Conservation (phyloP, 2,113 vertebrate genomes). For the Notothenia coriiceps region DNA sequence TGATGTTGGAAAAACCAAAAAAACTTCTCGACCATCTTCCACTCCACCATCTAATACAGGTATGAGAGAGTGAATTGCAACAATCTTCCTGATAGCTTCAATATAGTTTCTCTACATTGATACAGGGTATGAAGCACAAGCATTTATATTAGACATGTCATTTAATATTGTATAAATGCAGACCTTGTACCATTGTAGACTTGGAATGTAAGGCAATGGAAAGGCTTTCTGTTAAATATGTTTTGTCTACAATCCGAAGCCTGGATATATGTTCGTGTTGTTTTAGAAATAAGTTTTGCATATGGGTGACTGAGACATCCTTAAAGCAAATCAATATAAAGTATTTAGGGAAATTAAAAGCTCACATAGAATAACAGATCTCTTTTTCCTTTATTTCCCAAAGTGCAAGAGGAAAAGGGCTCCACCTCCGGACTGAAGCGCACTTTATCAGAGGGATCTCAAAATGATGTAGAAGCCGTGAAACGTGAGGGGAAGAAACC, state of each 20-base stretch:
- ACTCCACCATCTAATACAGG: constrained; percentile 76
- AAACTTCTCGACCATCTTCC: constrained; percentile 70
- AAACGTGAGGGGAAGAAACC: constrained; percentile 81
- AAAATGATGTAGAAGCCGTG: constrained; percentile 54
- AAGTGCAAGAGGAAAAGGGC: constrained; percentile 63
- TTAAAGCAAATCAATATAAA: background rate
- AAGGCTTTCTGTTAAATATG: background rate
- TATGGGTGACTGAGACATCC: background rate
- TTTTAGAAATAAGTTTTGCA: background rate
- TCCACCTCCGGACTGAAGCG: constrained; percentile 79
- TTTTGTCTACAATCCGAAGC: background rate
- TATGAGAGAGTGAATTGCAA: constrained; percentile 37
- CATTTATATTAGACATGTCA: background rate
- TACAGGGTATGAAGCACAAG: background rate
- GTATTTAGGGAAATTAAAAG: background rate
- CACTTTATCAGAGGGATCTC: constrained; percentile 74
- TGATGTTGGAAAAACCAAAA: constrained; percentile 30
- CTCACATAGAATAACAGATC: background rate
- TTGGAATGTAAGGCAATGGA: background rate
- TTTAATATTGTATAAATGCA: background rate
- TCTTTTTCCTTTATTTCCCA: background rate
- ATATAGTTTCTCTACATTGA: background rate
- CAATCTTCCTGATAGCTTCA: background rate
- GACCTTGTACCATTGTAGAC: background rate
- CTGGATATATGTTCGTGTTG: background rate